Base-by-base conservation (phyloP, 2,888 invertebrate genomes). In the Xestia c-nigrum region DNA sequence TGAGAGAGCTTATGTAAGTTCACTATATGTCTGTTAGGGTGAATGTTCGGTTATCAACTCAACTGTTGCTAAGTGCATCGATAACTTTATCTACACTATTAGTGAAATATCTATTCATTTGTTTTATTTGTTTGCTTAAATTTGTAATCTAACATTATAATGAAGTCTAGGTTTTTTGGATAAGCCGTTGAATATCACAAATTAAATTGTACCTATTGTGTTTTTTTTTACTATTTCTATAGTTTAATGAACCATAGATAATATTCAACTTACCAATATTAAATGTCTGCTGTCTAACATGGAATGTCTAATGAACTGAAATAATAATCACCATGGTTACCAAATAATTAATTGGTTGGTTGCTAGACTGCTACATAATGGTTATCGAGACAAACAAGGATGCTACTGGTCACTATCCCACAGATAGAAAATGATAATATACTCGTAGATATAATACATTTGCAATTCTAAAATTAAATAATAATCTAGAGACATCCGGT, bases 11-110 rank as follows among this genome's bases (percentile, higher is more conserved):
- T 81, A 89, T 85, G 83, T 85, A 86, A 85, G 83, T 76, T 72
- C 65, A 78, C 84, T 87, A 84, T 85, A 82, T 72, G 69, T 14
- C 67, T 72, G 78, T 71, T 70, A 43, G 91, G 90, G 91, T 92
- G 87, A 91, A 90, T 80, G 89, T 76, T 85, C 91, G 57, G 69
- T 86, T 92, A 92, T 91, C 91, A 85, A 72, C 73, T 91, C 91
- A 83, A 72, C 74, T 88, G 90, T 92, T 91, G 89, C 90, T 84
- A 91, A 88, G 88, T 80, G 87, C 47, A 63, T 76, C 74, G 88
- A 89, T 86, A 85, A 87, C 80, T 76, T 73, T 83, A 84, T 86
- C 85, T 87, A 78, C 55, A 80, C 84, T 83, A 89, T 76, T 88
- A 89, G 87, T 81, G 76, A 74, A 84, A 81, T 83, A 79, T 79